Base-by-base conservation (phyloP, 2,888 invertebrate species). In the Bruchidius siliquastri region DNA sequence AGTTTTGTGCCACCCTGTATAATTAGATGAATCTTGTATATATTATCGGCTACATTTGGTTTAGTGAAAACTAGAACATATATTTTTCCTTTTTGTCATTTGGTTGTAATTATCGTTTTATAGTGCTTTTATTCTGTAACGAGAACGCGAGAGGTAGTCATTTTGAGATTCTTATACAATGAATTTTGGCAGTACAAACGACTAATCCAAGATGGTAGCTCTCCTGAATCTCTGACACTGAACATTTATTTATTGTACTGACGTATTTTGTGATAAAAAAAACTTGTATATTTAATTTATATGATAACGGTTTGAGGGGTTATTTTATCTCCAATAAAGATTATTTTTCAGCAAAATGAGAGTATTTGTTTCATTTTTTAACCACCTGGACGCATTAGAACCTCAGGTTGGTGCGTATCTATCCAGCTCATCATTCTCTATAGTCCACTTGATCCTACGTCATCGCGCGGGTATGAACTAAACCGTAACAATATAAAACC, bases 181-280 rank as follows among this genome's bases (percentile, higher is more conserved):
- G 49, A 49, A 13, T 13, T 49, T 1, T 13, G 18, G 49, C 78
- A 79, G 78, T 79, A 79, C 78, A 79, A 78, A 78, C 68, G 10
- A 21, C 8, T 21, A 8, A 21, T 8, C 13, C 22, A 22, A 20
- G 20, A 13, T 71, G 32, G 20, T 26, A 4, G 20, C 70, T 72
- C 72, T 74, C 69, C 72, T 68, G 72, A 73, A 70, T 75, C 69
- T 69, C 69, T 3, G 26, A 69, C 18, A 49, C 49, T 49, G 49
- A 74, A 73, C 72, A 79, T 80, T 79, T 80, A 79, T 82, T 82
- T 82, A 76, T 81, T 84, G 86, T 86, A 86, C 86, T 86, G 86
- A 86, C 84, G 83, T 84, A 84, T 84, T 85, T 86, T 86, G 86
- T 86, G 86, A 86, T 86, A 86, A 49, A 49, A n/a, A 26, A 49